Evolutionary conservation across 1,140 invertebrate genomes (phyloP), one percentile per base, ranked within the genome.

Genomic region (Tribolium madens): DNA sequence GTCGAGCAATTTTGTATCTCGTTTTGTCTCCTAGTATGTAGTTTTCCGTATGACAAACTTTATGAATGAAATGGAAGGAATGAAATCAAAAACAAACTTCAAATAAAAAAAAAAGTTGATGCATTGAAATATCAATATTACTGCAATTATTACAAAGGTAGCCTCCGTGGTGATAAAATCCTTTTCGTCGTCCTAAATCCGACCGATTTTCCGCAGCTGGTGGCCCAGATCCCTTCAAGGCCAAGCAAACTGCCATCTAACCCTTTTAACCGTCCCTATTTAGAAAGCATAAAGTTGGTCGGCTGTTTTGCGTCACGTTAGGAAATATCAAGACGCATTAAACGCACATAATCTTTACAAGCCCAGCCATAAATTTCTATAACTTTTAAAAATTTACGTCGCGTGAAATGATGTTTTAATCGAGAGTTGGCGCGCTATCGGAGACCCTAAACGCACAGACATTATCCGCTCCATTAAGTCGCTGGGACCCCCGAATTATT

Each of bases 331-430:
- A 64, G 57, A 64, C 57, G 57, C 57, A 64, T 64, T 64, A 64
- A 64, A 64, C 57, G 57, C 57, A 64, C 57, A 64, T 64, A 64
- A 64, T 64, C 57, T 64, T 64, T 33, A 64, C 57, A 64, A 57
- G 52, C 57, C 57, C 26, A 64, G 9, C 52, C 52, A 13, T 64
- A 64, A 64, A 64, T 64, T 64, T 57, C 52, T 12, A 64, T 31
- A 64, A 64, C 57, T 64, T 64, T 64, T 64, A 33, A 64, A 33
- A 64, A 64, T 64, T 33, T 33, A 64, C 57, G 21, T 33, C 6
- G 21, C 57, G 57, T 64, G 57, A 64, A 64, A 64, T 64, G 57
- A 64, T 64, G 57, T 64, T 64, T 64, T 64, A 64, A 64, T 64
- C 57, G 57, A 64, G 31, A 42, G 36, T 42, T 42, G 57, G 10